Evolutionary conservation across 2,797 vertebrate species (phyloP), one percentile per base, ranked within the genome.

Genomic region (Peromyscus melanophrys): DNA sequence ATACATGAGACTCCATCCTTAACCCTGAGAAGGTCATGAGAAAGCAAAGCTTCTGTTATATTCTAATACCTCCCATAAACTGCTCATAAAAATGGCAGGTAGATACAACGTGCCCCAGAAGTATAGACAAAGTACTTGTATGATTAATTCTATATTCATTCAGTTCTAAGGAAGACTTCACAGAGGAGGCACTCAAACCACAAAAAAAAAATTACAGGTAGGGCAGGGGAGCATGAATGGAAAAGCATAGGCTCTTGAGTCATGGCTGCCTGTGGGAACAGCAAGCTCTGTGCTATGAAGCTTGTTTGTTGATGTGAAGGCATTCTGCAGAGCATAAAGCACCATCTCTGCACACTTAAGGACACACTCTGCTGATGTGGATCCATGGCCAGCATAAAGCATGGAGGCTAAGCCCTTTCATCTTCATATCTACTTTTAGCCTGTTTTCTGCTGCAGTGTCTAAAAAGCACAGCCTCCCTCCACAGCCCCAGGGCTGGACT

Each of bases 401-500:
- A 37, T 9, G 9, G 49, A 92, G 65, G 25, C 87, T 59, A 31
- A 57, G 57, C 14, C 63, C 93, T 73, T 95, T 52, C 61, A 31
- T 85, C 94, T 93, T 96, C 85, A 71, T 61, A 52, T 76, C 63
- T 86, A 63, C 82, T 19, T 19, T 16, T 34, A 77, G 37, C 65
- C 77, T 90, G 87, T n/a, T 95, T 89, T 84, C 52, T 25, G 4
- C 90, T 52, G 16, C n/a, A 25, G 13, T 59, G 43, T 93, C 82
- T 87, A n/a, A 59, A 96, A 46, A 93, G 71, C 10, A 52, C 67
- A 85, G 40, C 29, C 87, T 43, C 69, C 27, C 63, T 92, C 40
- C 46, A 91, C 4, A 90, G 76, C 83, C 37, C 29, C 19, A 27
- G 61, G 73, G 61, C 31, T 89, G 37, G 10, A 84, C 40, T 83